Base-by-base conservation (phyloP, 30 jellyfish, hydroid and myxozoan species). In the Morbakka virulenta region DNA sequence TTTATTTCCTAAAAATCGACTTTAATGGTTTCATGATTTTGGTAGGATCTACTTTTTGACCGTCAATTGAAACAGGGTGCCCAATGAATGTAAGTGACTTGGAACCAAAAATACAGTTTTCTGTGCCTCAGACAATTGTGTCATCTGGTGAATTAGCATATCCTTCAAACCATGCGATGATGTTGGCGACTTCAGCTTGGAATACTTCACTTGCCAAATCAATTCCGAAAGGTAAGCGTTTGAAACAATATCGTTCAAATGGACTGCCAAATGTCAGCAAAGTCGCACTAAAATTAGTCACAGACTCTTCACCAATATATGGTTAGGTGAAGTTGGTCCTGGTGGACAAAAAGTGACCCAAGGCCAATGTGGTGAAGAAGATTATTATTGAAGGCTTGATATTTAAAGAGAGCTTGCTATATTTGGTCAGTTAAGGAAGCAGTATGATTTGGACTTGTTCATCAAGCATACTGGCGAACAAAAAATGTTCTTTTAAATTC, bases 181-280 rank as follows among this genome's bases (percentile, higher is more conserved):
- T 17, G 6, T 57, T 50, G 17, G 81, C 65, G 67, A 35, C 26
- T 3, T n/a, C 17, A 6, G 68, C 67, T 28, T 65, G 78, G 28
- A 32, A 69, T 9, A 50, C 85, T 24, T 74, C 32, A 13, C 75
- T 24, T 22, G 84, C 84, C 6, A 85, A 50, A 28, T 51, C 85
- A 17, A 79, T 69, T 22, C 90, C 89, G 28, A 63, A 79, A 11
- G 89, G 90, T 28, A 79, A 4, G 4, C 89, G 89, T 2, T 17
- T 27, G 32, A 11, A 79, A 9, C 85, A 29, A 33, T 29, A 79
- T 3, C 89, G 53, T 17, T 80, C 89, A 41, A 79, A 79, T 11
- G 89, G 89, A 31, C 89, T 79, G 30, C 26, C 72, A 28, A 79
- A 51, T 6, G 91, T 79, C 3, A 66, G n/a, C 36, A 79, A 32